Base-by-base conservation (phyloP, 2,888 invertebrate genomes). In the Epistrophe eligans region DNA sequence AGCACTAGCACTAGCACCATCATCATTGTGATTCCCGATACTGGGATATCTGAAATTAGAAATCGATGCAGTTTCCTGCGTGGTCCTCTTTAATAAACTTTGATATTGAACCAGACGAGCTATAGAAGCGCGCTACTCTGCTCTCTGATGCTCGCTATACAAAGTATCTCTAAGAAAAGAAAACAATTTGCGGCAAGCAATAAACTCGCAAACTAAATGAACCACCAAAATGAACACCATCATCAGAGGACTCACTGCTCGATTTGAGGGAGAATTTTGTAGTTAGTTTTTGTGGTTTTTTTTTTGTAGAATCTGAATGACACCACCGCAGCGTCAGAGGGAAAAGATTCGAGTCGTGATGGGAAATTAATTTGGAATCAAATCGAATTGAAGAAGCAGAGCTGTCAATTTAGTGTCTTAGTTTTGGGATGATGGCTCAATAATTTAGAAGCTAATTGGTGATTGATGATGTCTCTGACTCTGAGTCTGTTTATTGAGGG, bases 61-160 rank as follows among this genome's bases (percentile, higher is more conserved):
- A 87, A 83, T 87, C 83, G 83, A 87, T 87, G 87, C 87, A 87
- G 87, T 83, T 87, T 79, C 83, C 83, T 79, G 82, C 66, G 83
- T 55, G 50, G 73, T 71, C 58, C 35, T 40, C 66, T 55, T n/a
- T 76, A 72, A 83, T 87, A 76, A 83, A 55, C 60, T 71, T 72
- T 13, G 58, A 60, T 32, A 70, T 50, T 48, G 50, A 66, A 77
- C 45, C 50, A 45, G 72, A 50, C 9, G 50, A 28, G n/a, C 32
- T 43, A 19, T 19, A 52, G 28, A 55, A 32, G 55, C 55, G 4
- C 52, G 7, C 13, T 24, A 24, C 24, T 24, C 24, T 24, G 24
- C 24, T 24, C 24, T 24, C 24, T 24, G 24, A 24, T 24, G 4
- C 28, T 1, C n/a, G 15, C 28, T 24, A 24, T 35, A 28, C 60